These are phyloP conservation scores for Notamacropus eugenii DNA, from an alignment of 2,797 vertebrate species.

Conservation along the genomic window DNA sequence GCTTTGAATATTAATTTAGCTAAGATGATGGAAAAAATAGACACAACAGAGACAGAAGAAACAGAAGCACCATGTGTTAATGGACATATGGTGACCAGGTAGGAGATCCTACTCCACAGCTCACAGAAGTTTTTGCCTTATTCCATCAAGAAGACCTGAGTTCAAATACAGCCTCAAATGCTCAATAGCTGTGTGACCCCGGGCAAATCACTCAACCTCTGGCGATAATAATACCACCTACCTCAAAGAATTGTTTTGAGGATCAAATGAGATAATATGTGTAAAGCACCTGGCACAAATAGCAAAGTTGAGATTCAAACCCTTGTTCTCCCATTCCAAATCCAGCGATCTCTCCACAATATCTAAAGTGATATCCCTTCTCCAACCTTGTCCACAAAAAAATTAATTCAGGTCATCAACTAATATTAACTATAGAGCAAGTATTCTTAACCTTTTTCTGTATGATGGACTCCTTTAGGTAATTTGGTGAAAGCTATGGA, in stretches of 20 bases:
- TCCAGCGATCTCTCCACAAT: conserved; percentile 48
- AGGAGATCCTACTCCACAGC: too few relatives aligned
- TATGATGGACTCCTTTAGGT: neutral
- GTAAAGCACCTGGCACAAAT: neutral
- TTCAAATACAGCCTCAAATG: too few relatives aligned
- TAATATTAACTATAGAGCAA: neutral
- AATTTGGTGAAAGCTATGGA: neutral
- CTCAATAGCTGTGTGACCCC: too few relatives aligned
- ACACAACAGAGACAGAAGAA: too few relatives aligned
- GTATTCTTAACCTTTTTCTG: neutral
- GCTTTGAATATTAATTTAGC: too few relatives aligned
- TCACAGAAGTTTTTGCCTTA: too few relatives aligned
- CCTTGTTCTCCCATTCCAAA: conserved; percentile 43
- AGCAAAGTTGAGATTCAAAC: neutral
- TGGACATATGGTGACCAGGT: too few relatives aligned
- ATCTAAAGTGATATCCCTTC: conserved; percentile 37
- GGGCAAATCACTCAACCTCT: too few relatives aligned
- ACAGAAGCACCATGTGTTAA: too few relatives aligned
- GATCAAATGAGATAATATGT: neutral
- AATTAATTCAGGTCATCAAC: neutral
- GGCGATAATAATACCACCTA: too few relatives aligned
- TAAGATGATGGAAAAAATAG: too few relatives aligned
- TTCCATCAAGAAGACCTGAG: too few relatives aligned
- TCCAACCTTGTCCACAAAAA: conserved; percentile 32
- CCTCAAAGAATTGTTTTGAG: neutral